Conservation (phyloP, 2,797 vertebrate species). For the Leucoraja ocellata region DNA sequence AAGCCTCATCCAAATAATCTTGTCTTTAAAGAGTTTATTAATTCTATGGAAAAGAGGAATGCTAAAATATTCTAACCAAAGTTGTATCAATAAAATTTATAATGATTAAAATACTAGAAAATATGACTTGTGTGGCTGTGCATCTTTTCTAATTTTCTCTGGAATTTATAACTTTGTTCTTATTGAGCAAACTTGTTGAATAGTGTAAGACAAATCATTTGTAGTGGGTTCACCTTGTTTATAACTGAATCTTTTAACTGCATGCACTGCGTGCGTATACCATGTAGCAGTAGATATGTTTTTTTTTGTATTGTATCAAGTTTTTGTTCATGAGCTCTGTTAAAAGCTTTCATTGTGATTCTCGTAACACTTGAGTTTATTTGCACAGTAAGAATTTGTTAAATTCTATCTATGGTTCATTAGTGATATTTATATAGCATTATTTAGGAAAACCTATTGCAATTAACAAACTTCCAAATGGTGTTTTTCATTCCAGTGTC, state of each 20-base stretch:
- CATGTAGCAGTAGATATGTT: neutral
- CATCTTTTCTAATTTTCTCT: neutral
- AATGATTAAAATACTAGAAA: neutral
- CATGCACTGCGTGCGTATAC: neutral
- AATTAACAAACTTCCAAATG: no score
- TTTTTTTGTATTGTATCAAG: neutral
- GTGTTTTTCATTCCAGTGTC: no score
- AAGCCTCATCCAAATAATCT: neutral
- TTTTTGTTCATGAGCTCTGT: neutral
- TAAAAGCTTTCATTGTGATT: neutral
- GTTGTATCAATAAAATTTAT: neutral
- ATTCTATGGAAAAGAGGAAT: neutral
- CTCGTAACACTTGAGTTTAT: no score
- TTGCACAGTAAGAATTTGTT: no score
- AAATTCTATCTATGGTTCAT: no score
- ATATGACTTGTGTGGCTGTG: neutral
- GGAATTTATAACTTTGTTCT: neutral
- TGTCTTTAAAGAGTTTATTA: conserved; percentile 24
- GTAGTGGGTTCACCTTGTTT: neutral
- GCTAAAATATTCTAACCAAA: conserved; percentile 20
- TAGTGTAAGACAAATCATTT: neutral
- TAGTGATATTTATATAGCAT: no score
- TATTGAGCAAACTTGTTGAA: neutral
- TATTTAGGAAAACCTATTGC: no score
- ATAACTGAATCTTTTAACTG: no score